Evolutionary conservation across 2,113 vertebrate genomes (phyloP), one percentile per base, ranked within the genome.

Genomic region (Oncorhynchus tshawytscha): DNA sequence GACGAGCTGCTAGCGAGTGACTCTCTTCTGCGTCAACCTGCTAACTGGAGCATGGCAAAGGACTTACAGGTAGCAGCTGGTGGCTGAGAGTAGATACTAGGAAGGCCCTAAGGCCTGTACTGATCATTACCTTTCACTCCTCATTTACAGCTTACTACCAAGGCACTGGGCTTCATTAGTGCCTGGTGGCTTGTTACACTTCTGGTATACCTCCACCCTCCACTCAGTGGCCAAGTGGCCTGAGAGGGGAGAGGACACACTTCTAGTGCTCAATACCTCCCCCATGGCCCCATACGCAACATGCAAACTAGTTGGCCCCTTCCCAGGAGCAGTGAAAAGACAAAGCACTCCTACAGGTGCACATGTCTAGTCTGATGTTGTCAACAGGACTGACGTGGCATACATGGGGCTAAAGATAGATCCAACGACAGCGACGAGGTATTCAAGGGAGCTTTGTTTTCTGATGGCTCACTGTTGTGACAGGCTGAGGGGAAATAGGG

Each of bases 361-460:
- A 85, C 84, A 86, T 78, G 90, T 90, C 90, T 87, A 85, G 87
- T 86, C 88, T 85, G 86, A 87, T 34, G 75, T 74, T 82, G 86
- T 89, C 88, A 90, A 90, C 88, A 88, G 81, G 85, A 85, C 82
- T 78, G 85, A 71, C 85, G 80, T 83, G 80, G 85, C 82, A 89
- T 90, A 89, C 78, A 18, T 39, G 24, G n/a, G 34, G 85, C 90
- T 92, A 93, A 91, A 91, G 89, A 91, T 91, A 90, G 88, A 91
- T 87, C 78, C 78, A 83, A 87, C 54, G 77, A 76, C 77, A 81
- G 85, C 80, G 45, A 69, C 4, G 54, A 81, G 78, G 84, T 83
- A 78, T 88, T 84, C 70, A 6, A 70, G 77, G 75, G 81, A 71
- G 85, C 86, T 91, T 91, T 88, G 88, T 88, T 88, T 88, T 83